Evolutionary conservation across 2,113 vertebrate genomes (phyloP).

Genomic region (Elanoides forficatus): DNA sequence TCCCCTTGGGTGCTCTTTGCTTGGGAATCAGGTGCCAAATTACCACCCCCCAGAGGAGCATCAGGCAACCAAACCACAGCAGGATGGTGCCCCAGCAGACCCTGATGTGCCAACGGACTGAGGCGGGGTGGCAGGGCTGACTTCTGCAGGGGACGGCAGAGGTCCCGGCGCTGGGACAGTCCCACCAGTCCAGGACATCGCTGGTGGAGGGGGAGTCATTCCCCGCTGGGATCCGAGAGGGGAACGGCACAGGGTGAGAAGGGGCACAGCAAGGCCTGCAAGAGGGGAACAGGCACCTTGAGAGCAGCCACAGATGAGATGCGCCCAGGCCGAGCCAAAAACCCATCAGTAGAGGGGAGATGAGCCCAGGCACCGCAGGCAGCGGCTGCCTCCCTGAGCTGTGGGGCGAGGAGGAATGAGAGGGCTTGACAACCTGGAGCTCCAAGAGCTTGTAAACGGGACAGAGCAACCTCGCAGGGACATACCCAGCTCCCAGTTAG

Average conservation of each 20-base stretch:
- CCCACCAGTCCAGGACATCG: not conserved
- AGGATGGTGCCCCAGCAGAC: not conserved
- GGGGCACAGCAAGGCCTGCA: not conserved
- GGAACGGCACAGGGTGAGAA: not conserved
- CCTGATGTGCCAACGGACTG: rapidly evolving
- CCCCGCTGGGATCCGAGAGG: rapidly evolving
- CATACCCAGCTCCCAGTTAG: not conserved
- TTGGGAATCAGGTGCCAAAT: not conserved
- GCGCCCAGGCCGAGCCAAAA: rapidly evolving
- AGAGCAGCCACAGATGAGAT: rapidly evolving
- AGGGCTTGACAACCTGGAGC: not conserved
- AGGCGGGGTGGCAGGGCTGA: not conserved
- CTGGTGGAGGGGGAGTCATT: rapidly evolving
- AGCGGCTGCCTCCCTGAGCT: not conserved
- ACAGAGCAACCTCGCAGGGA: not conserved
- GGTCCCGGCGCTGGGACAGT: not conserved
- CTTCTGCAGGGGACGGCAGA: not conserved
- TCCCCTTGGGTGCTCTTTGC: not conserved
- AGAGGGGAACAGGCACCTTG: not conserved
- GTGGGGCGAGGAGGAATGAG: rapidly evolving
- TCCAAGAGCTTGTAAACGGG: not conserved
- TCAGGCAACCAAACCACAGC: rapidly evolving
- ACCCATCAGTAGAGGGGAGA: rapidly evolving
- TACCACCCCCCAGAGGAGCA: not conserved
- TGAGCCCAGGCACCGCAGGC: rapidly evolving